Base-by-base conservation (phyloP, 2,113 vertebrate species). In the Pygoscelis antarcticus region DNA sequence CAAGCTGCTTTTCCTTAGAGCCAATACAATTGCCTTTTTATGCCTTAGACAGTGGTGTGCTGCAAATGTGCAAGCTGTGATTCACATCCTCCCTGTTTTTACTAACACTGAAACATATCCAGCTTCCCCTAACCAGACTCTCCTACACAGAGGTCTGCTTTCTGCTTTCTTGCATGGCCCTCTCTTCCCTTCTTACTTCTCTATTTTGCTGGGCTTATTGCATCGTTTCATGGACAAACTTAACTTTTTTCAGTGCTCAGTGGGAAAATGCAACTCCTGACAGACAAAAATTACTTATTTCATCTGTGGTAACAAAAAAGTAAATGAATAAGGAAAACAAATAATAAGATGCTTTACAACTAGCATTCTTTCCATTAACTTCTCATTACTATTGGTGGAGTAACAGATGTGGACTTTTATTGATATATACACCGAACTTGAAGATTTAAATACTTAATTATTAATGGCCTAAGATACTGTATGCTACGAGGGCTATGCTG, bases 21-120 rank as follows among this genome's bases (percentile, higher is more conserved):
- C 69, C 93, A 95, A 92, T 65, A 94, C 83, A 97, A 97, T 92
- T 79, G 89, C 71, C 86, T 96, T 91, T 71, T 95, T 79, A 94
- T 86, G 91, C 78, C 42, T 87, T 38, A 96, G 92, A 68, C 61
- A 93, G 90, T 57, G 77, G 62, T 66, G 58, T 82, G 60, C 66
- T 91, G 75, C 66, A 94, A 93, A 87, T 11, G 57, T 44, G 83
- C 79, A 83, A 93, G 81, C 64, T 93, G 89, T 84, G 91, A 83
- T 90, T 85, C 93, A 93, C 81, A 95, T 92, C 49, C 90, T 83
- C 58, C 60, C 46, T 82, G 72, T 60, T 90, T 94, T 89, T 34
- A 84, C 68, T 80, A 95, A 84, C 66, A 91, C 25, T 71, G 79
- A 93, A 92, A 75, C 16, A n/a, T 23, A 87, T 29, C 69, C 77